phyloP scores from a whole-genome alignment of 2,888 invertebrate species.

The Beris chalybata region DNA sequence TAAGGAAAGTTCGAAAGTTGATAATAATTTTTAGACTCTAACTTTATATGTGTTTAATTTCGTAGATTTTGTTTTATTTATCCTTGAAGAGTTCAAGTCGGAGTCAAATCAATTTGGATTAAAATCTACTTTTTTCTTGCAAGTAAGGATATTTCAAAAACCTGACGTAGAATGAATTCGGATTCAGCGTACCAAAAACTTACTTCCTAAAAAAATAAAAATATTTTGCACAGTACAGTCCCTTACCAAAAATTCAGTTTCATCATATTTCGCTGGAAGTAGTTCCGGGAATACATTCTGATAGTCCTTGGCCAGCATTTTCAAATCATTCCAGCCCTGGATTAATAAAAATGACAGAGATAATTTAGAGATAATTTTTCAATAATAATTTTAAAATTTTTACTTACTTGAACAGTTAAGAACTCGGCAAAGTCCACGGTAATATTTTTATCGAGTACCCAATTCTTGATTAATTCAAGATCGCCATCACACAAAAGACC shows the following conservation, averaged over 20 bases:
- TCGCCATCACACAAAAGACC: conserved; percentile 70
- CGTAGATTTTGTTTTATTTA: too few relatives aligned
- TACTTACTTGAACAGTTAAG: conserved; percentile 58
- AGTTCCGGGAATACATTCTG: conserved; percentile 67
- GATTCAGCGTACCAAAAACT: too few relatives aligned
- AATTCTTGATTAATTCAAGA: conserved; percentile 64
- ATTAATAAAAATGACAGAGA: not conserved
- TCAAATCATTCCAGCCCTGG: conserved; percentile 65
- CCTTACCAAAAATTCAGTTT: conserved; percentile 62
- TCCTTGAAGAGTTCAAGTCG: too few relatives aligned
- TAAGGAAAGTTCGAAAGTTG: too few relatives aligned
- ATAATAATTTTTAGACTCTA: too few relatives aligned
- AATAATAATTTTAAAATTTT: conserved; percentile 7
- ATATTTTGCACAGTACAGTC: not conserved
- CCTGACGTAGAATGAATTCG: too few relatives aligned
- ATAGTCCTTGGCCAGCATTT: conserved; percentile 68
- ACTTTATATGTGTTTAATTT: too few relatives aligned
- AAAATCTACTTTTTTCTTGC: too few relatives aligned
- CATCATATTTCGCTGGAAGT: conserved; percentile 59
- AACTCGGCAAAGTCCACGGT: conserved; percentile 62
- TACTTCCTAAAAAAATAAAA: too few relatives aligned
- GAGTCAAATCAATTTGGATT: too few relatives aligned
- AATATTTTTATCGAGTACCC: conserved; percentile 68
- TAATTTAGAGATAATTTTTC: too few relatives aligned
- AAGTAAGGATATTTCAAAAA: too few relatives aligned